Evolutionary conservation across 2,888 invertebrate species (phyloP).

Genomic region (Lucinisca nassula): DNA sequence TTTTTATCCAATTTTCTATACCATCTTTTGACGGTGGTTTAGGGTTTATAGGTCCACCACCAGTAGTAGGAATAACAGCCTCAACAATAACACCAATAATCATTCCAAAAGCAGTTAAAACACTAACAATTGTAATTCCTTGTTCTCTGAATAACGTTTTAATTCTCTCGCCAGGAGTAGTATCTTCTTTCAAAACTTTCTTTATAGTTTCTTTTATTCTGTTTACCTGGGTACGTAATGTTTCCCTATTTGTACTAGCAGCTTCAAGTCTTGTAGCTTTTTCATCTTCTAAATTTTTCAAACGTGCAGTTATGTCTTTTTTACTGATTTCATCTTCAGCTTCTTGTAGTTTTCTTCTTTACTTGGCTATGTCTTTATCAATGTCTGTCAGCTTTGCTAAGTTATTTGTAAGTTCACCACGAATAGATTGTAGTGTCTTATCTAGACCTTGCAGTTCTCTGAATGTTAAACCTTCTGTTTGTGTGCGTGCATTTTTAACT

Average conservation of each 20-base stretch:
- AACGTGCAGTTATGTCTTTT: not conserved
- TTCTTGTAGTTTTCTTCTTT: not conserved
- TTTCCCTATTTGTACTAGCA: not conserved
- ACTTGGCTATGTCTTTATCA: not conserved
- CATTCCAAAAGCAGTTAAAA: not conserved
- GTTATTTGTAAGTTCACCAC: not conserved
- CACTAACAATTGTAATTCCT: not conserved
- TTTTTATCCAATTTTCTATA: too few species aligned
- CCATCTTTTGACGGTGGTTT: too few species aligned
- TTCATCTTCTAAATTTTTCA: conserved; percentile 1
- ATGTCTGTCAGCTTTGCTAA: not conserved
- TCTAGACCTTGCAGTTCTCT: not conserved
- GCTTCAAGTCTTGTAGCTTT: conserved; percentile 1
- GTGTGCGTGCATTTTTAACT: not conserved
- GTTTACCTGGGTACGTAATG: not conserved
- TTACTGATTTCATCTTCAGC: not conserved
- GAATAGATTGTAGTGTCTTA: not conserved
- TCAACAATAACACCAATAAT: too few species aligned
- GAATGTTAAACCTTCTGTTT: not conserved
- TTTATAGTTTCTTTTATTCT: conserved; percentile 3
- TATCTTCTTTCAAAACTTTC: not conserved
- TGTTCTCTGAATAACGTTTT: not conserved
- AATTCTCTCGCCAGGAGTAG: not conserved
- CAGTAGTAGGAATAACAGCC: too few species aligned
- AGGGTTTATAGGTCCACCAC: too few species aligned